Percentiles rank a stretch among this genome's conserved stretches.
Evolutionary conservation across 2,113 vertebrate species (phyloP).

Genomic region (Anarhynchus alexandrinus): DNA sequence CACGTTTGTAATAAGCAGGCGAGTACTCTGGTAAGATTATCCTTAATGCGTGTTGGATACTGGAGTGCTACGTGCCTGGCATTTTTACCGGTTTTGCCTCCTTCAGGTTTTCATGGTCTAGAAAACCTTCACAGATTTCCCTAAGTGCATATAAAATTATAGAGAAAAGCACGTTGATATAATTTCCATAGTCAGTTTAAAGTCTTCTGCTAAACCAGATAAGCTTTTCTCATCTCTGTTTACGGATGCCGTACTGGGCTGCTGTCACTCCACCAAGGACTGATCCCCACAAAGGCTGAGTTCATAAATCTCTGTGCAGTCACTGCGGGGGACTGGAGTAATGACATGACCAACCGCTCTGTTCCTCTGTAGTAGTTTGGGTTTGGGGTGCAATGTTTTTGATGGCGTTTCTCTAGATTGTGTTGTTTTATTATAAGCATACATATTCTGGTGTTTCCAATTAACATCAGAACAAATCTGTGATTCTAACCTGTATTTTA

Average conservation of each 20-base stretch:
- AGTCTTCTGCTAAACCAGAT: neutral
- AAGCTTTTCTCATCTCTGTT: neutral
- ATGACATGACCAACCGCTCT: rapidly evolving
- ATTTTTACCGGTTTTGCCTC: neutral
- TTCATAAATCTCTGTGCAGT: neutral
- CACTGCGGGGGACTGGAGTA: neutral
- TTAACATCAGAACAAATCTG: neutral
- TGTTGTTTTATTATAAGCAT: neutral
- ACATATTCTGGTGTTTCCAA: neutral
- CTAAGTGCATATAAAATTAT: neutral
- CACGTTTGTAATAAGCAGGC: neutral
- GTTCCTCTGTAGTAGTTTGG: neutral
- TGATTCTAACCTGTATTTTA: neutral
- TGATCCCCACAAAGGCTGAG: neutral
- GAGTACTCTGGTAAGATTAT: neutral
- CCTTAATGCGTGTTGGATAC: neutral
- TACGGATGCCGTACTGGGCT: neutral
- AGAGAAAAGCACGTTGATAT: neutral
- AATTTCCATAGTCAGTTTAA: neutral
- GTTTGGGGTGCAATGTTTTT: neutral
- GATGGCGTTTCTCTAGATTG: rapidly evolving
- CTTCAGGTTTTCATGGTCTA: neutral
- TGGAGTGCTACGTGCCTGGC: neutral
- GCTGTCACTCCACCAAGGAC: neutral
- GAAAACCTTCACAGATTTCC: neutral